Percentiles rank a stretch among this genome's conserved stretches.
Evolutionary conservation across 2,113 vertebrate genomes (phyloP).

Genomic region (Mastomys natalensis): DNA sequence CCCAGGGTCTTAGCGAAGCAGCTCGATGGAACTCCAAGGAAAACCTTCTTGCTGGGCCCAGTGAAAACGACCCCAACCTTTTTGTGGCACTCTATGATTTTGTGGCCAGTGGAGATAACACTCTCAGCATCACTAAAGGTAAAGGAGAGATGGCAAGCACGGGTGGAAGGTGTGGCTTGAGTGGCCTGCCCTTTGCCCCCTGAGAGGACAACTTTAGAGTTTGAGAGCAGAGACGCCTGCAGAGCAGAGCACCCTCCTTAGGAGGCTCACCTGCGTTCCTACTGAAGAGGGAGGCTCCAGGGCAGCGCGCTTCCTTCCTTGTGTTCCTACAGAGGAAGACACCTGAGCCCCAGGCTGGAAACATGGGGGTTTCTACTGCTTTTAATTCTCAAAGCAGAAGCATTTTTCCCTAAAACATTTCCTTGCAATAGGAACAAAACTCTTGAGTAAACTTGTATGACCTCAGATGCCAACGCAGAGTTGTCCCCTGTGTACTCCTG

Average conservation of each 20-base stretch:
- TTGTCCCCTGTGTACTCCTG: neutral
- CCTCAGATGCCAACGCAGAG: neutral
- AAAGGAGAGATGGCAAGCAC: conserved; percentile 41
- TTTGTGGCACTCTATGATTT: conserved; percentile 99
- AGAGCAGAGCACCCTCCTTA: conserved; percentile 1
- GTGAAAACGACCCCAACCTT: conserved; percentile 98
- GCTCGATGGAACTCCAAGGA: conserved; percentile 99
- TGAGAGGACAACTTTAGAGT: neutral
- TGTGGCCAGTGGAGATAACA: conserved; percentile 99
- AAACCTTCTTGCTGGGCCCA: conserved; percentile 96
- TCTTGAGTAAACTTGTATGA: neutral
- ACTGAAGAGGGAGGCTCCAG: too few species aligned
- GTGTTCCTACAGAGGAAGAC: neutral
- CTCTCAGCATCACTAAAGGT: conserved; percentile 99
- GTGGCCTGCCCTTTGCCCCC: neutral
- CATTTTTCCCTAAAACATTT: neutral
- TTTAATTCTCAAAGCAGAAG: neutral
- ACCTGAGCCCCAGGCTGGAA: neutral
- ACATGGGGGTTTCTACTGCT: neutral
- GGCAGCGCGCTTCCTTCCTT: too few species aligned
- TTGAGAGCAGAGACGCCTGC: neutral
- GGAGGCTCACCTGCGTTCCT: neutral
- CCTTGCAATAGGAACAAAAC: neutral
- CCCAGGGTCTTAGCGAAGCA: conserved; percentile 95
- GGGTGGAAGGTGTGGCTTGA: neutral